phyloP scores from a whole-genome alignment of 2,888 invertebrate genomes.

The Leucoma salicis region DNA sequence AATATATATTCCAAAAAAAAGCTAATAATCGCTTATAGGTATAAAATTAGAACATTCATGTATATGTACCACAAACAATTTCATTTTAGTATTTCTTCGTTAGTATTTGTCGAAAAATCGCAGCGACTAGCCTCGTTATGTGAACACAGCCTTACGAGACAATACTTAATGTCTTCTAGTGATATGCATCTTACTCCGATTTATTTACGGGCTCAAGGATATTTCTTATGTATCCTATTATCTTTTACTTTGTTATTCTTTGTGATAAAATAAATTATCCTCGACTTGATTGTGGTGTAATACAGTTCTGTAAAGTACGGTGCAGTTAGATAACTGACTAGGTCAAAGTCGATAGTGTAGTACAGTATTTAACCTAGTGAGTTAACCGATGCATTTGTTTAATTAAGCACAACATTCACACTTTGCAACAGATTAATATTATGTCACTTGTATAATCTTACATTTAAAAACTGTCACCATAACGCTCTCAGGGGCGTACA shows the following conservation, averaged over 20 bases:
- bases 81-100: background rate
- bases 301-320: background rate
- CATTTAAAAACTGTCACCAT: no score
- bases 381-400: no score
- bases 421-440: no score
- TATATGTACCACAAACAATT: background rate
- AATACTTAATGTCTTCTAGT: constrained; percentile 26
- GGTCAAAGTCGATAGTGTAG: constrained; percentile 6
- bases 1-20: no score
- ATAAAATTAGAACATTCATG: no score
- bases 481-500: no score
- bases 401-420: no score
- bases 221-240: constrained; percentile 24
- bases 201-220: constrained; percentile 30
- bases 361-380: no score
- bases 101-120: constrained; percentile 7
- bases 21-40: no score
- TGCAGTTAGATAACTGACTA: constrained; percentile 3
- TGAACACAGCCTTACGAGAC: constrained; percentile 20
- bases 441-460: no score
- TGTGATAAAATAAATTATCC: constrained; percentile 11
- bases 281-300: background rate
- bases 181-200: constrained; percentile 34
- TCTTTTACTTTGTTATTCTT: constrained; percentile 18
- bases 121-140: constrained; percentile 11